Evolutionary conservation across 2,888 invertebrate species (phyloP), one percentile per base, ranked within the genome.

Genomic region (Adelphocoris suturalis): DNA sequence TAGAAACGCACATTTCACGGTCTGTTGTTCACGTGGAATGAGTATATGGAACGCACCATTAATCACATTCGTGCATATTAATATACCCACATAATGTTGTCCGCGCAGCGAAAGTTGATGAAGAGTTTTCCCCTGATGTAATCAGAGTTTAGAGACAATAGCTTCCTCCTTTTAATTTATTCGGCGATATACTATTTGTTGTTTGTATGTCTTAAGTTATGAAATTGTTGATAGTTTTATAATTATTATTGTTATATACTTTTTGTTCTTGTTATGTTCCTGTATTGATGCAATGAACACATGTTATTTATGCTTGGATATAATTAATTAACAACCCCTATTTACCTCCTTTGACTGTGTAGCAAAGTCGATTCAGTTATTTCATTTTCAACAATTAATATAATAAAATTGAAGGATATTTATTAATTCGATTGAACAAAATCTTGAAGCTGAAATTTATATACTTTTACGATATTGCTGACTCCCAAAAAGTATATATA

Each of bases 81-180:
- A 68, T 68, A 12, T 68, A 37, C 37, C 37, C 7, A 7, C 37
- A 37, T 37, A 57, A 57, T 57, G 57, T 57, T 7, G 7, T n/a
- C n/a, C n/a, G n/a, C 57, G 16, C 11, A 68, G 68, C 27, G 68
- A 68, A 68, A 68, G 68, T 68, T 68, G 13, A 68, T 68, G 27
- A 23, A 23, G 68, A 68, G 68, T 57, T 57, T 57, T 57, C 57
- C 57, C n/a, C n/a, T n/a, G 16, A 52, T 52, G 14, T 68, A 27
- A 68, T 68, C 13, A 13, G 4, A 11, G 68, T 68, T 23, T 68
- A 68, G 27, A 68, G 27, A 5, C 23, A 0, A 68, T 68, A 23
- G 61, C 61, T 16, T 61, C 68, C 23, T 27, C 27, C 68, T 68
- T 68, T 16, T 57, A n/a, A 68, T 68, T 68, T 68, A 68, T 68